A percentile compares a stretch with the other conserved stretches of the same genome.
Evolutionary conservation across 2,888 invertebrate species (phyloP).

Genomic region (Drosophila neonasuta): DNA sequence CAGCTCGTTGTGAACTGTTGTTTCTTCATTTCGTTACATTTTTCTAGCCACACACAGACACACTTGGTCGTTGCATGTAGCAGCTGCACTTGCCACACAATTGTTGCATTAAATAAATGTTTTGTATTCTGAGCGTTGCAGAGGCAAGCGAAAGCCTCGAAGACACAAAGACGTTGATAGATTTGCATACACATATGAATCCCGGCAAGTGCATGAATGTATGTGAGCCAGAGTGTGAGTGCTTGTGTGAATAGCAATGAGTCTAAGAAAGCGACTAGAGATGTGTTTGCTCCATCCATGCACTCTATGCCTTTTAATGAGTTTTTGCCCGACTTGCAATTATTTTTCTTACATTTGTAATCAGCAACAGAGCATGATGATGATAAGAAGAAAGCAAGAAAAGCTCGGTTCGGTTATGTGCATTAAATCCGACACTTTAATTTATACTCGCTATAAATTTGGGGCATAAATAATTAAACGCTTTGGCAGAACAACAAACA

Average conservation of each 20-base stretch:
- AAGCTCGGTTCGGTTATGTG: not conserved
- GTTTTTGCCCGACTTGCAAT: constrained; percentile 62
- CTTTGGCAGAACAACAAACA: not conserved
- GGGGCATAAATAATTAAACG: not conserved
- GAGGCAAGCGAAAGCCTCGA: constrained; percentile 18
- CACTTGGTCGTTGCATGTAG: constrained; percentile 9
- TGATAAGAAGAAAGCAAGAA: constrained; percentile 11
- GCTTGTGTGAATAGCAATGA: constrained; percentile 19
- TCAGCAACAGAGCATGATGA: constrained; percentile 22
- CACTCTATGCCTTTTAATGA: constrained; percentile 65
- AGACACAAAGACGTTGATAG: constrained; percentile 70
- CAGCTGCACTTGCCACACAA: constrained; percentile 61
- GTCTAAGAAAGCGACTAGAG: constrained; percentile 34
- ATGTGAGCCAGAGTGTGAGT: not conserved
- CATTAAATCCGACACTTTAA: not conserved
- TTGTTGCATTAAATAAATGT: constrained; percentile 74
- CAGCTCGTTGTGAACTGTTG: constrained; percentile 23
- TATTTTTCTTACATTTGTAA: constrained; percentile 54
- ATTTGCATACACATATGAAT: constrained; percentile 54
- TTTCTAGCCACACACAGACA: constrained; percentile 12
- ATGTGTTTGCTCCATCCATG: constrained; percentile 46
- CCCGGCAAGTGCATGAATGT: constrained; percentile 7
- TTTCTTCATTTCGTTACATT: constrained; percentile 31
- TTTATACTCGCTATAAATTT: not conserved
- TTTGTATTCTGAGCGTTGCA: constrained; percentile 42